Evolutionary conservation across 2,113 vertebrate species (phyloP).

Genomic region (Erythrolamprus reginae): DNA sequence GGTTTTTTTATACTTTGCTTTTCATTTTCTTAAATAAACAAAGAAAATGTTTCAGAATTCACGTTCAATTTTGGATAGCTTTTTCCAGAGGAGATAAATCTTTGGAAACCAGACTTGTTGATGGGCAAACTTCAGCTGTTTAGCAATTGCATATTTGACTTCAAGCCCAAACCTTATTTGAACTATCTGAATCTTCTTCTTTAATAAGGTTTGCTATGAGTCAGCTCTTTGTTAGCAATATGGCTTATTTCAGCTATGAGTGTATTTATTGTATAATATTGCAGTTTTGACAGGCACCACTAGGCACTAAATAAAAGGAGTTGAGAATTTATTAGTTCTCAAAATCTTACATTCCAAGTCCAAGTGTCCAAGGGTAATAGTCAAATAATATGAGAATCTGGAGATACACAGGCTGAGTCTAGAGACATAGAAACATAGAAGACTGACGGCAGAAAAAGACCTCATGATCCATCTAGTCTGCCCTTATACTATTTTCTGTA

Average conservation of each 20-base stretch:
- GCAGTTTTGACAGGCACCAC: background rate
- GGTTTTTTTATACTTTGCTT: background rate
- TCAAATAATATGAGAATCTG: background rate
- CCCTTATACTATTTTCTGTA: no score
- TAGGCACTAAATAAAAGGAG: background rate
- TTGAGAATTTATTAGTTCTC: background rate
- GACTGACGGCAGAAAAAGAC: no score
- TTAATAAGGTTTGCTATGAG: background rate
- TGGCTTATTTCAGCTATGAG: background rate
- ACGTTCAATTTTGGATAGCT: background rate
- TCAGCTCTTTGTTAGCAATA: background rate
- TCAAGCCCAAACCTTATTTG: background rate
- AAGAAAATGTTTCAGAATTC: background rate
- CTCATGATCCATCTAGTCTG: no score
- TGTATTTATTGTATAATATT: background rate
- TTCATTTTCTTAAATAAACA: background rate
- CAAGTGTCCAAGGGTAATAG: background rate
- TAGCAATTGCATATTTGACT: slow-evolving; percentile 6
- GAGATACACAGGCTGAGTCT: background rate
- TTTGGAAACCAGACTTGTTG: background rate
- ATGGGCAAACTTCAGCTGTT: background rate
- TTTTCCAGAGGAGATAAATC: background rate
- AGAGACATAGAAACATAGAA: no score
- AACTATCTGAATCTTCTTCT: background rate
- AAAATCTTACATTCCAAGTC: background rate